These are phyloP conservation scores for Drosophila kambysellisi DNA, from an alignment of 2,888 invertebrate species.

Conservation along the genomic window DNA sequence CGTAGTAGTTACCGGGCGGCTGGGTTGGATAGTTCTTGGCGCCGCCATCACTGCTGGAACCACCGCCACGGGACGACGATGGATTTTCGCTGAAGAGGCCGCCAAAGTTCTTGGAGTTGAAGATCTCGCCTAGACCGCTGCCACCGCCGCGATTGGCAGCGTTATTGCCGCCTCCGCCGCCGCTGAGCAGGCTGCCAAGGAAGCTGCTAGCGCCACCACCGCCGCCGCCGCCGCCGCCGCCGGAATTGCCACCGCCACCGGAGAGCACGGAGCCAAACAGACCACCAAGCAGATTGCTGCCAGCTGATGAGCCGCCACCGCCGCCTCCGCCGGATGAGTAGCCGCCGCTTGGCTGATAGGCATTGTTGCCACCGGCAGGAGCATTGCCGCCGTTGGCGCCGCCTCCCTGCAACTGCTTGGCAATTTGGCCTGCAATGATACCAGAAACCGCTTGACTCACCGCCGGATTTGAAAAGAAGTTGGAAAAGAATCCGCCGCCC, in stretches of 20 bases:
- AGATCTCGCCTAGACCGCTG: constrained; percentile 80
- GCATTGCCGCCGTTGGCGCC: constrained; percentile 53
- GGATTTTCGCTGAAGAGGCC: constrained; percentile 85
- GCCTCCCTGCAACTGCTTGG: constrained; percentile 83
- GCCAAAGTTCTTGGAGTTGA: constrained; percentile 82
- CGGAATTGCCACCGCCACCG: constrained; percentile 66
- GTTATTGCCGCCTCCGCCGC: constrained; percentile 60
- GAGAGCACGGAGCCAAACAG: constrained; percentile 74
- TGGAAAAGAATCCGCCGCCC: constrained; percentile 83
- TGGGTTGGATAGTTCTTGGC: constrained; percentile 84
- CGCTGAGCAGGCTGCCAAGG: constrained; percentile 70
- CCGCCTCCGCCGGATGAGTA: constrained; percentile 39
- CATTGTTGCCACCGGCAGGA: constrained; percentile 64
- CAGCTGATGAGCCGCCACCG: constrained; percentile 43
- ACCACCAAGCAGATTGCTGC: constrained; percentile 79
- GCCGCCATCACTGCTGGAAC: constrained; percentile 48
- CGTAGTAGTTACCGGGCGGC: constrained; percentile 77
- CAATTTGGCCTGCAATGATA: constrained; percentile 84
- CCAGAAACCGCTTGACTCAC: constrained; percentile 84
- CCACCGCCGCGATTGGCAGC: constrained; percentile 48
- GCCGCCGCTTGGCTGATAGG: constrained; percentile 70
- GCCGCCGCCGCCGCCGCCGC: constrained; percentile 44
- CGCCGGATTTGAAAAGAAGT: constrained; percentile 83
- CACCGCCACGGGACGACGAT: constrained; percentile 49
- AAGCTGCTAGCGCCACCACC: constrained; percentile 68